Percentiles rank a stretch among this genome's conserved stretches.
Conservation (phyloP, 1,140 invertebrate species). For the Drosophila grimshawi region DNA sequence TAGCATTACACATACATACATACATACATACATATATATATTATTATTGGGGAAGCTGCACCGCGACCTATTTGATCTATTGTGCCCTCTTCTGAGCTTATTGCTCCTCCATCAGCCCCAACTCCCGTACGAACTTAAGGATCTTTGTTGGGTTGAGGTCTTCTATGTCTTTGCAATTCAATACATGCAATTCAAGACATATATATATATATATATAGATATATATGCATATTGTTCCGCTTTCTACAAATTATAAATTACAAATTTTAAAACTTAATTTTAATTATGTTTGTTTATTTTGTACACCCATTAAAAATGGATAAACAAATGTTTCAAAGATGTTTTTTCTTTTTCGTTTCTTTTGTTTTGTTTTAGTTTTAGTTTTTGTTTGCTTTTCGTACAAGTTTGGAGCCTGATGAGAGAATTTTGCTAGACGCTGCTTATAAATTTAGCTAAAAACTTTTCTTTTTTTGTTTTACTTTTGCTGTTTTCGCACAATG, state of each 20-base stretch:
- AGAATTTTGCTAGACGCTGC: slow-evolving; percentile 34
- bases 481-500: slow-evolving; percentile 12
- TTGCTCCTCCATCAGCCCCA: too few species aligned
- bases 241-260: slow-evolving; percentile 34
- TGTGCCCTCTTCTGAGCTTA: too few species aligned
- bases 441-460: slow-evolving; percentile 34
- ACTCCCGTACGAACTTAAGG: too few species aligned
- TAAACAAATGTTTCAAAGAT: too few species aligned
- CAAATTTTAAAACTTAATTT: slow-evolving; percentile 43
- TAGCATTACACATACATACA: slow-evolving; percentile 18
- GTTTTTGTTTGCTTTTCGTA: slow-evolving; percentile 1
- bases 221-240: neutral
- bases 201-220: too few species aligned
- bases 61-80: too few species aligned
- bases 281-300: slow-evolving; percentile 21
- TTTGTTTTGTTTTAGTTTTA: slow-evolving; percentile 4
- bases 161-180: too few species aligned
- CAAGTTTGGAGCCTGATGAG: slow-evolving; percentile 1
- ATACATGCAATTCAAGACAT: too few species aligned
- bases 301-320: too few species aligned
- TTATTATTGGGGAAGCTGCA: too few species aligned
- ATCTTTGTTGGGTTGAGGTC: too few species aligned
- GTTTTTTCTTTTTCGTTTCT: neutral
- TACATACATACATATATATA: slow-evolving; percentile 22
- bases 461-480: slow-evolving; percentile 9